Conservation (phyloP, 2,888 invertebrate genomes). For the Steinernema scapterisci region DNA sequence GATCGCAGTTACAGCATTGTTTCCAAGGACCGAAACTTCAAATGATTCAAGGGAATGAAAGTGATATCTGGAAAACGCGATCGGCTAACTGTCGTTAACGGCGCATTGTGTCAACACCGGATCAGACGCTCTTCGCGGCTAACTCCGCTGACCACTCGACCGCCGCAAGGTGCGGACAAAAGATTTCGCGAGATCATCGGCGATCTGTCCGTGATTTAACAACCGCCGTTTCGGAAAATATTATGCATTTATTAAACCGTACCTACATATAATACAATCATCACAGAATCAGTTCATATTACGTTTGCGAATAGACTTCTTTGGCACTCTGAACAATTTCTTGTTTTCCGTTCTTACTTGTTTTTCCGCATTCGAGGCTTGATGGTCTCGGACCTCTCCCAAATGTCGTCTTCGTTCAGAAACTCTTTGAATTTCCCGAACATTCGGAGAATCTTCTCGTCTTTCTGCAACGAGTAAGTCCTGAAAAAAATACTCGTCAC, state of each 20-base stretch:
- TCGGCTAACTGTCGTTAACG: no score
- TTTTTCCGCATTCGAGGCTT: constrained; percentile 75
- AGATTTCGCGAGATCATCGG: no score
- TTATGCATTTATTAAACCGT: constrained; percentile 30
- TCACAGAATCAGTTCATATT: constrained; percentile 16
- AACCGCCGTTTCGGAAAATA: neutral
- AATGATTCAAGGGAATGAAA: no score
- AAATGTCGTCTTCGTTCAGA: constrained; percentile 94
- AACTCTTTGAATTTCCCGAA: constrained; percentile 96
- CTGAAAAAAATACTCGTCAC: constrained; percentile 70
- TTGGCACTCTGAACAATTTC: constrained; percentile 6
- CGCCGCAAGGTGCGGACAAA: no score
- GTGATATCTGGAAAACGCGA: no score
- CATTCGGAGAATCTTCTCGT: constrained; percentile 89
- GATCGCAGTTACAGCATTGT: no score
- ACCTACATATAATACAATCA: constrained; percentile 30
- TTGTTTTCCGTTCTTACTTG: neutral
- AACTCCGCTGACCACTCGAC: neutral
- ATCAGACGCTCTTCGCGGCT: neutral
- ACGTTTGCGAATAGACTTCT: neutral
- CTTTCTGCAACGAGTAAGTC: constrained; percentile 88
- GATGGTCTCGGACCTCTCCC: constrained; percentile 95
- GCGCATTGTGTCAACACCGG: neutral
- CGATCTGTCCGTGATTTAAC: no score
- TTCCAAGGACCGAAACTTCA: no score